Evolutionary conservation across 1,140 invertebrate species (phyloP), one percentile per base, ranked within the genome.

Genomic region (Telenomus remus): DNA sequence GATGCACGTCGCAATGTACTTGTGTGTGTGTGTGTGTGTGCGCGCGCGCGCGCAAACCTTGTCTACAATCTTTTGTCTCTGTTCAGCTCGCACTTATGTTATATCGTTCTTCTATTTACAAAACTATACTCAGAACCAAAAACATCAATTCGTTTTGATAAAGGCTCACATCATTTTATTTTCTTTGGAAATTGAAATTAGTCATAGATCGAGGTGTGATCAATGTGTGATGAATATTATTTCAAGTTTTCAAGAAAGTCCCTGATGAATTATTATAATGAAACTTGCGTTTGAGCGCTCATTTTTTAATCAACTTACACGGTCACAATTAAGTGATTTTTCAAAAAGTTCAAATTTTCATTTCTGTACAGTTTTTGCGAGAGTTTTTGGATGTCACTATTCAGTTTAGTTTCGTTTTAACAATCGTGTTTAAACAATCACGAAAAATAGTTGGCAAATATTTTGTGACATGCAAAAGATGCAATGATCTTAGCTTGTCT

Each of bases 1-100:
- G 72, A 76, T 56, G 55, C 59, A 66, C 54, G 60, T 54, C 60
- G 50, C 13, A 50, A 65, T 57, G 65, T 53, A 68, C 64, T 57
- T 71, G 74, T 49, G 61, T 61, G 63, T 57, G 19, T 6, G 19
- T 9, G 9, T 39, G 5, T 35, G 34, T 35, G 34, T 44, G 54
- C 39, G 34, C 43, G 11, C 39, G 4, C 63, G 59, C 59, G 54
- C 43, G 57, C 10, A 6, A 35, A 35, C 10, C 34, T 35, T n/a
- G 37, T 11, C 9, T 11, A 39, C 37, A 27, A 27, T 27, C 19
- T 27, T 27, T 27, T 27, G 19, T 27, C 19, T 27, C 19, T 27
- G 19, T 27, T 6, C 19, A 6, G 6, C 19, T 27, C 19, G 19
- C 19, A 27, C 2, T 27, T 27, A 27, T n/a, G n/a, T n/a, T n/a